Percentiles rank a stretch among this genome's conserved stretches.
Conservation (phyloP, 2,888 invertebrate species). For the Stegophylla sp. region DNA sequence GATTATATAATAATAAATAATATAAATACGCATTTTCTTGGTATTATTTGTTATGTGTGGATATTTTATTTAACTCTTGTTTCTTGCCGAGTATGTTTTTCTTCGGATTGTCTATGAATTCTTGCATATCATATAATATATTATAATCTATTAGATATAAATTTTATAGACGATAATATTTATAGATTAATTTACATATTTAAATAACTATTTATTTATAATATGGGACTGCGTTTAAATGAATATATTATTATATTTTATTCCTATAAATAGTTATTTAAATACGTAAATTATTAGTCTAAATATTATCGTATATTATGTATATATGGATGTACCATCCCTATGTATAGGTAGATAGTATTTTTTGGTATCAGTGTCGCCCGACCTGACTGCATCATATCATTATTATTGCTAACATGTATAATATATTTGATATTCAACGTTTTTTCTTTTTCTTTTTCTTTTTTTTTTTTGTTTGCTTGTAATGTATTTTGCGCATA, state of each 20-base stretch:
- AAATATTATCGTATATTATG: too few species aligned
- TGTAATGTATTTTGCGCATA: constrained; percentile 6
- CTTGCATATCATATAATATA: neutral
- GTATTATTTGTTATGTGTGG: constrained; percentile 25
- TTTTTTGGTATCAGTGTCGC: constrained; percentile 35
- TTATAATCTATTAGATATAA: too few species aligned
- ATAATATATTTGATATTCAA: constrained; percentile 15
- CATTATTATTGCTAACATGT: constrained; percentile 20
- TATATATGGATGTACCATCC: constrained; percentile 4
- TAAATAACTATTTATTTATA: neutral
- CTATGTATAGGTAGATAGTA: constrained; percentile 14
- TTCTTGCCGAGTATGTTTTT: neutral
- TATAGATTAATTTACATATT: neutral
- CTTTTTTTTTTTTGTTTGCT: constrained; percentile 50
- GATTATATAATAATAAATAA: constrained; percentile 22
- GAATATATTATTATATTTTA: neutral
- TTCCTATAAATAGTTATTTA: too few species aligned
- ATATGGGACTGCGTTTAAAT: neutral
- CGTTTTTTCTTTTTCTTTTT: too few species aligned
- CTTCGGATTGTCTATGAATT: neutral
- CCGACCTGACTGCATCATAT: neutral
- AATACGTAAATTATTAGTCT: too few species aligned
- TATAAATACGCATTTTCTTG: constrained; percentile 2
- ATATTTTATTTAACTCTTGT: neutral
- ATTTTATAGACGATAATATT: neutral